Percentiles rank a stretch among this genome's conserved stretches.
These are phyloP conservation scores for Speoplatyrhinus poulsoni DNA, from an alignment of 2,113 vertebrate species.

Conservation along the genomic window DNA sequence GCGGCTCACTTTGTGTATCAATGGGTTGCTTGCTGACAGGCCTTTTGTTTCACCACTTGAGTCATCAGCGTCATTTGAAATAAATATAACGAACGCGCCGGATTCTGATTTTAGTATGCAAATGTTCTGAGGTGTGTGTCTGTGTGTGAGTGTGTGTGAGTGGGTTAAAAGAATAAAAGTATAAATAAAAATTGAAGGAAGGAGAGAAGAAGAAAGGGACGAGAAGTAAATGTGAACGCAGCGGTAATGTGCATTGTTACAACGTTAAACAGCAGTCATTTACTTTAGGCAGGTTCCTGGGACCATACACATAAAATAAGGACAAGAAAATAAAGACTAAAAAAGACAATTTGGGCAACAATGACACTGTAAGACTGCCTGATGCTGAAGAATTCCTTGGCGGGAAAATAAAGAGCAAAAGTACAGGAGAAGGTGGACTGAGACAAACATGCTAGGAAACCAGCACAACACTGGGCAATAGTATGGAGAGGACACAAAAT, in stretches of 20 bases:
- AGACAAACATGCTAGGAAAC: conserved; percentile 46
- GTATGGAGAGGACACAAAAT: conserved; percentile 61
- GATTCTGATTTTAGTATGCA: conserved; percentile 78
- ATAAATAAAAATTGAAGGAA: conserved; percentile 24
- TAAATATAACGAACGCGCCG: conserved; percentile 69
- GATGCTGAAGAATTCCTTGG: conserved; percentile 51
- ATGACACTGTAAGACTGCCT: conserved; percentile 16
- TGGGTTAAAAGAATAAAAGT: conserved; percentile 15
- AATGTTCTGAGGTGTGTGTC: conserved; percentile 39
- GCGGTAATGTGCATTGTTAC: conserved; percentile 44
- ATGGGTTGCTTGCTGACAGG: conserved; percentile 36
- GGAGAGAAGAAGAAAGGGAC: conserved; percentile 18
- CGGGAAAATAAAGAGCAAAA: conserved; percentile 31
- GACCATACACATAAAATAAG: conserved; percentile 50
- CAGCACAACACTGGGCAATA: conserved; percentile 56
- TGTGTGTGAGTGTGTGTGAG: background rate
- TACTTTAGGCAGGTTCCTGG: conserved; percentile 52
- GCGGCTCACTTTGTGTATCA: conserved; percentile 53
- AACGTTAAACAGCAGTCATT: conserved; percentile 63
- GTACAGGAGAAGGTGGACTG: conserved; percentile 45
- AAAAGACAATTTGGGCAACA: conserved; percentile 1
- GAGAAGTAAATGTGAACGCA: conserved; percentile 13
- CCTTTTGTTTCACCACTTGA: conserved; percentile 75
- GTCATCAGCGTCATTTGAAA: conserved; percentile 76
- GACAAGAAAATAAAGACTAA: conserved; percentile 24